Evolutionary conservation across 2,797 vertebrate genomes (phyloP), one percentile per base, ranked within the genome.

Genomic region (Enteromius radiatus): DNA sequence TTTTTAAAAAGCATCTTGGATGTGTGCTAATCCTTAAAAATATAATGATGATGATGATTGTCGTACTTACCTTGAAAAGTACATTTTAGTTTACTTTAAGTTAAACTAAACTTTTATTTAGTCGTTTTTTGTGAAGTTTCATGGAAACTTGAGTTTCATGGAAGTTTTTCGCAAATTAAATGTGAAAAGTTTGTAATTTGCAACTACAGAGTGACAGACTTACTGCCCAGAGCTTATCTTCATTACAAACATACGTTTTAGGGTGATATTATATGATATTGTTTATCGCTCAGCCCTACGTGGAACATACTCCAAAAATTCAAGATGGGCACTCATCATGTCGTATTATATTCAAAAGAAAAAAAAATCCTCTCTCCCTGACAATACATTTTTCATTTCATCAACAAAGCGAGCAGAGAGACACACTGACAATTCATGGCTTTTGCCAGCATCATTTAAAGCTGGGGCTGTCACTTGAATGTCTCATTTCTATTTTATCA

Each of bases 401-500:
- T 85, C 81, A 84, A 78, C 70, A 86, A 82, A 82, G 77, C 73
- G 31, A 49, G 61, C 67, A 65, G 86, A 91, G 85, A 91, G 89
- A 91, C 90, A 90, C 91, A 90, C 92, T 92, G 92, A 93, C 93
- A 93, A 92, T 93, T 90, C 84, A 83, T 74, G 86, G 89, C 91
- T 93, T 91, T 92, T 90, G 92, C 91, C 92, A 91, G 93, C 91
- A 93, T 92, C 92, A 92, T 93, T 94, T 93, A 92, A 93, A 93
- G 92, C 91, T 91, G 88, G 67, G 92, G 92, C 92, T 93, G 93
- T 93, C 93, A 93, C 92, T 91, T 88, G 92, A 91, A 93, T 89
- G 91, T 93, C 93, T 93, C 91, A 91, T 93, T 94, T 93, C 91
- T 59, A 80, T 93, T 94, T 93, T 94, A 93, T 94, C 92, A 93